Evolutionary conservation across 2,113 vertebrate species (phyloP).

Genomic region (Acrocephalus kingi): DNA sequence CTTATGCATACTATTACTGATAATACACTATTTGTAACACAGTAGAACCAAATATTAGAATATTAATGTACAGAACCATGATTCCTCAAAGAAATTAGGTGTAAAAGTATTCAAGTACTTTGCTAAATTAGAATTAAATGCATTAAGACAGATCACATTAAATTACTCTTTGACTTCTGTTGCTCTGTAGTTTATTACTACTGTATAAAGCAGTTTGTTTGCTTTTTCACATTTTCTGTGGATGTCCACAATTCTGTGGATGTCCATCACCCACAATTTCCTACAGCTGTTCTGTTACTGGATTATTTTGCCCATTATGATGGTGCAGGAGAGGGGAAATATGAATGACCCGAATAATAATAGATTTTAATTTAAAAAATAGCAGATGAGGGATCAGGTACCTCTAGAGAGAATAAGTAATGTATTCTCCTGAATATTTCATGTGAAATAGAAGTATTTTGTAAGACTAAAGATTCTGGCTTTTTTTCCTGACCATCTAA

Average conservation of each 20-base stretch:
- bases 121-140: neutral
- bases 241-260: too few relatives aligned
- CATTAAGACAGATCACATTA: neutral
- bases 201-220: neutral
- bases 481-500: neutral
- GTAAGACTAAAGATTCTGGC: neutral
- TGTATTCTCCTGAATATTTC: neutral
- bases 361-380: neutral
- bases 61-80: neutral
- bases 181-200: neutral
- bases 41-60: neutral
- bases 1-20: neutral
- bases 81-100: neutral
- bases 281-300: neutral
- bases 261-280: neutral
- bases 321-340: neutral
- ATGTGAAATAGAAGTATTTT: neutral
- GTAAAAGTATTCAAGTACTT: neutral
- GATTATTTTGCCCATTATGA: neutral
- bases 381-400: neutral
- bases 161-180: neutral
- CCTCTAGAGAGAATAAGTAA: neutral
- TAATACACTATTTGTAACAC: neutral
- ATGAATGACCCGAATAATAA: neutral
- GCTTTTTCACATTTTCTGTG: neutral